Percentiles rank a stretch among this genome's conserved stretches.
Conservation (phyloP, 2,113 vertebrate species). For the Corapipo altera region DNA sequence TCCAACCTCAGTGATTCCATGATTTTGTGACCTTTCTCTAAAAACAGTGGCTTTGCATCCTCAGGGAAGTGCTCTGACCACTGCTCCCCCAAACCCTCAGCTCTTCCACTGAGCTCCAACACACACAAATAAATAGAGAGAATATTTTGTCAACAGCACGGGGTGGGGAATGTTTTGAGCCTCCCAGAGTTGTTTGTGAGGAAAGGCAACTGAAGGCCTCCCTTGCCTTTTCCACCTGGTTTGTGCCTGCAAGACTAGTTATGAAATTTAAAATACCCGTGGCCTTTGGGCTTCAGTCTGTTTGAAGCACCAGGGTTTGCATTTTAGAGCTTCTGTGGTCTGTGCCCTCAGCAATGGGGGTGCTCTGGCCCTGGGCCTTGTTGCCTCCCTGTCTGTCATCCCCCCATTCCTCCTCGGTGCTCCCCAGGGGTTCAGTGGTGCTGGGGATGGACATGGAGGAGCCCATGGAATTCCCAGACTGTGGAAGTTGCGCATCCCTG, state of each 20-base stretch:
- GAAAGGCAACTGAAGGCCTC: background rate
- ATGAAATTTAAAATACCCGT: background rate
- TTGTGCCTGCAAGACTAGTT: background rate
- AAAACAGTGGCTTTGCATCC: background rate
- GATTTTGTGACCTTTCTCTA: background rate
- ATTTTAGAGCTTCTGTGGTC: background rate
- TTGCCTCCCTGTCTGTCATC: background rate
- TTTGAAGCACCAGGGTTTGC: background rate
- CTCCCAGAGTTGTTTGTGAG: background rate
- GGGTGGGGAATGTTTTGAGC: background rate
- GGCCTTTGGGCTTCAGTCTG: background rate
- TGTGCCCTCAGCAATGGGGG: background rate
- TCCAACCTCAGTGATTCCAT: background rate
- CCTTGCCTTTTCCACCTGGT: background rate
- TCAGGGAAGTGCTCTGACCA: background rate
- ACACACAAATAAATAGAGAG: background rate
- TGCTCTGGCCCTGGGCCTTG: background rate
- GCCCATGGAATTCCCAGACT: background rate
- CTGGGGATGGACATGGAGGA: rapidly evolving
- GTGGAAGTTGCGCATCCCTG: background rate
- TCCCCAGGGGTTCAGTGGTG: background rate
- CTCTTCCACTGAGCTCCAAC: background rate
- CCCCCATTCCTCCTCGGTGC: background rate
- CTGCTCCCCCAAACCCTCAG: background rate
- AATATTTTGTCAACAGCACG: background rate